Conservation (phyloP, 1,140 invertebrate species). For the Cydia fagiglandana region DNA sequence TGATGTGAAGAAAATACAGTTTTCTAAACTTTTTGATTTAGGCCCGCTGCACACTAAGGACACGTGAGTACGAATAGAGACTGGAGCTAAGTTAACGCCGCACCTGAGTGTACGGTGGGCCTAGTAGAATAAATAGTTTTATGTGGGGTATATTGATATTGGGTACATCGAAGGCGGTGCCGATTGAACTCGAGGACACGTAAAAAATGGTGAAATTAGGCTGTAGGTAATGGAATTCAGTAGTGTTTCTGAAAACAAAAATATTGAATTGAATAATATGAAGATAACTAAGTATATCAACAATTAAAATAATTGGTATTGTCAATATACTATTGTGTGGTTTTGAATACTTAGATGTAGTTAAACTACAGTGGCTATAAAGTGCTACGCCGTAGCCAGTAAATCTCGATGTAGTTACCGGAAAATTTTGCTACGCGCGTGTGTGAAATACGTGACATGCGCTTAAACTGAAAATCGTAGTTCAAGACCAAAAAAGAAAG, state of each 20-base stretch:
- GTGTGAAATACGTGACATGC: too few species aligned
- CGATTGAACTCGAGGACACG: background rate
- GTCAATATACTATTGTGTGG: too few species aligned
- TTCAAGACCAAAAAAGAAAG: too few species aligned
- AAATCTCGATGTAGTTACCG: too few species aligned
- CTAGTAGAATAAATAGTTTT: conserved; percentile 14
- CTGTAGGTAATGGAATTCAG: conserved; percentile 21
- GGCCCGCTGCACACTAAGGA: conserved; percentile 5
- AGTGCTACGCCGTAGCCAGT: background rate
- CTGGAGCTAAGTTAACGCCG: conserved; percentile 1
- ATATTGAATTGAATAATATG: background rate
- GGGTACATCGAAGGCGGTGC: background rate
- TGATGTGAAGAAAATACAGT: conserved; percentile 48
- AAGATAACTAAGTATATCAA: too few species aligned
- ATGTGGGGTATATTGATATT: background rate
- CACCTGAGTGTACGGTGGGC: background rate
- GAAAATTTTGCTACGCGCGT: too few species aligned
- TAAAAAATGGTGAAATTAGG: conserved; percentile 19
- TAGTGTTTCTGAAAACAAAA: conserved; percentile 19
- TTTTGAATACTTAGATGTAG: too few species aligned
- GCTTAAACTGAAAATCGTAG: too few species aligned
- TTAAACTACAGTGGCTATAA: background rate
- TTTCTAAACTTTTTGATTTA: conserved; percentile 22
- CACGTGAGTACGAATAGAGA: background rate
- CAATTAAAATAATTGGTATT: too few species aligned